These are phyloP conservation scores for Pomacea maculata DNA, from an alignment of 1,140 invertebrate genomes.

Conservation along the genomic window DNA sequence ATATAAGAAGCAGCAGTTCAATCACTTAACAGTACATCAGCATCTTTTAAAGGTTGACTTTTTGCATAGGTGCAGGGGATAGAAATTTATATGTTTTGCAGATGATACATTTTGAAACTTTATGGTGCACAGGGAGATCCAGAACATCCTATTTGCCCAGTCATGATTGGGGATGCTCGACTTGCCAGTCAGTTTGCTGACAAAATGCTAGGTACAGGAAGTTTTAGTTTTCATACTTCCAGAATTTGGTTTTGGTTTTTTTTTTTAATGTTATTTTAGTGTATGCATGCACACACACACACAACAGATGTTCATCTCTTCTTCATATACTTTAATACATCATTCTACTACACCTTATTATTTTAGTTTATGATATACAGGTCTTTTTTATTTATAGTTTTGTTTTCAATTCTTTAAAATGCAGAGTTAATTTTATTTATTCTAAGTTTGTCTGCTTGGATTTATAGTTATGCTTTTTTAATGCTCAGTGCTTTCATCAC, in stretches of 20 bases:
- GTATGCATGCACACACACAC: neutral
- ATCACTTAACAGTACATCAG: too few relatives aligned
- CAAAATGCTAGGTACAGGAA: constrained; percentile 79
- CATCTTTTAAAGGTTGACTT: too few relatives aligned
- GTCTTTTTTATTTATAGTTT: too few relatives aligned
- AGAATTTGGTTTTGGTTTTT: neutral
- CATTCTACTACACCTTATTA: neutral
- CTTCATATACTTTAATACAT: neutral
- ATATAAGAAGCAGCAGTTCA: too few relatives aligned
- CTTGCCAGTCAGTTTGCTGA: constrained; percentile 83
- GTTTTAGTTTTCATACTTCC: neutral
- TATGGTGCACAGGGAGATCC: constrained; percentile 70
- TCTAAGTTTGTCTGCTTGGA: neutral
- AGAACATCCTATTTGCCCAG: constrained; percentile 88
- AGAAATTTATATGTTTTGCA: too few relatives aligned
- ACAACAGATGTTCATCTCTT: neutral
- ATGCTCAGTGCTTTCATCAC: neutral
- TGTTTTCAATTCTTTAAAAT: neutral
- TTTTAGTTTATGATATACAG: too few relatives aligned
- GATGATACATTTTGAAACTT: too few relatives aligned
- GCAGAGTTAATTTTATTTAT: neutral
- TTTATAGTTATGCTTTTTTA: neutral
- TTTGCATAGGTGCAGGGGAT: too few relatives aligned
- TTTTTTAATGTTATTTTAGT: neutral
- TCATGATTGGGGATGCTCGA: constrained; percentile 88